Conservation (phyloP, 2,888 invertebrate species). For the Luffia ferchaultella region DNA sequence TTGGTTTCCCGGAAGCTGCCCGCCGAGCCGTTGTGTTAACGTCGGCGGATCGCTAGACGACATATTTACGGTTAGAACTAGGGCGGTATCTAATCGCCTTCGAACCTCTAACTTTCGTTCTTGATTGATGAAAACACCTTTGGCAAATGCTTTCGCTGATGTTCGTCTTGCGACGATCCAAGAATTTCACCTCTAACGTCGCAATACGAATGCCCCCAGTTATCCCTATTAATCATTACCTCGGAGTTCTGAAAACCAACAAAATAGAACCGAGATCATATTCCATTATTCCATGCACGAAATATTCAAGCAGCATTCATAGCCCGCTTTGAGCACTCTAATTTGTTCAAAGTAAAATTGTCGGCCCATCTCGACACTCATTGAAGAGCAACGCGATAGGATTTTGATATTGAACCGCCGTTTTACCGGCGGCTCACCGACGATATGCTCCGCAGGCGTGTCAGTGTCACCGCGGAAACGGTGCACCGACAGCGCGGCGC, state of each 20-base stretch:
- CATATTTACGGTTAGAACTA: conserved; percentile 73
- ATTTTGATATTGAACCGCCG: conserved; percentile 26
- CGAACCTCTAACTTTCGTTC: conserved; percentile 74
- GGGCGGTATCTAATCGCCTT: conserved; percentile 75
- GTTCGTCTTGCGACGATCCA: conserved; percentile 68
- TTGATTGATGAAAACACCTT: conserved; percentile 74
- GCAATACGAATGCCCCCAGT: conserved; percentile 71
- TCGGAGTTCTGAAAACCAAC: conserved; percentile 66
- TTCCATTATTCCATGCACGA: conserved; percentile 72
- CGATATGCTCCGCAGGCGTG: conserved; percentile 26
- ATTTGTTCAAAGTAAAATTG: conserved; percentile 73
- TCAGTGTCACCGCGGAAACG: conserved; percentile 36
- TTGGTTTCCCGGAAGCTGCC: conserved; percentile 69
- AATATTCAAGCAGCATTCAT: conserved; percentile 46
- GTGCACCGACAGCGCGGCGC: conserved; percentile 53
- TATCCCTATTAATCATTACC: conserved; percentile 70
- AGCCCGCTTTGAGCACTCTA: conserved; percentile 72
- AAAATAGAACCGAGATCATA: conserved; percentile 70
- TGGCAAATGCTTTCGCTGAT: conserved; percentile 73
- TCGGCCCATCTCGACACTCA: conserved; percentile 34
- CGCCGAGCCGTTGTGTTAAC: conserved; percentile 66
- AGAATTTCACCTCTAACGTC: conserved; percentile 73
- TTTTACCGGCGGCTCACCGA: conserved; percentile 18
- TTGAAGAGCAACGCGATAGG: conserved; percentile 26
- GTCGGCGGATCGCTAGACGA: conserved; percentile 67